Evolutionary conservation across 35 echinoderm and acorn worm species (phyloP), one percentile per base, ranked within the genome.

Genomic region (Diadema setosum): DNA sequence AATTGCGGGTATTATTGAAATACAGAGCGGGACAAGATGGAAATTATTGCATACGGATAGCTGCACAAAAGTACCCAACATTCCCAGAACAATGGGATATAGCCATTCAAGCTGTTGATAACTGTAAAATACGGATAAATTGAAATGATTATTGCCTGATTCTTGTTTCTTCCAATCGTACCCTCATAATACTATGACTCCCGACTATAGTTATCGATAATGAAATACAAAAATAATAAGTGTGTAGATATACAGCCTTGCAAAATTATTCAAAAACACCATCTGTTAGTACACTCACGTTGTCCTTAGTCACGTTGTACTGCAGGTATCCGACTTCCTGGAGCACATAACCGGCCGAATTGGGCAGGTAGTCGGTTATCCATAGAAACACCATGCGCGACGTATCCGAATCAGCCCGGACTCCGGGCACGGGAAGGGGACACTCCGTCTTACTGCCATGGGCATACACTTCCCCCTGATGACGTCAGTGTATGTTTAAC

Each of bases 331-430:
- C 87, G 16, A 67, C 31, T 17, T 83, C 65, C 39, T 90, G 87
- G 16, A 90, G 76, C 40, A 83, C 87, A 45, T 83, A 90, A 39
- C 87, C 80, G 17, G 87, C 87, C 11, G 69, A 82, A 45, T 90
- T 90, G 39, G 87, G 69, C 6, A 90, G 37, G 33, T 83, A 90
- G 25, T 90, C 87, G 12, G 87, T 90, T 60, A 90, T 82, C 87
- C 87, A 90, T 48, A 90, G 82, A 45, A 81, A 83, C 4, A 83
- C 29, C 87, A 90, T 90, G 0, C 76, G 31, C 6, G 75, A 82
- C 0, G 21, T 42, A 37, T 90, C 87, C 48, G 87, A 58, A 65
- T 90, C 87, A 3, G 75, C 37, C 15, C 75, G 87, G 36, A 90
- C 83, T 7, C n/a, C 48, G n/a, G 87, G 87, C 18, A 90, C 81